Base-by-base conservation (phyloP, 2,888 invertebrate genomes). In the Clostera curtula region DNA sequence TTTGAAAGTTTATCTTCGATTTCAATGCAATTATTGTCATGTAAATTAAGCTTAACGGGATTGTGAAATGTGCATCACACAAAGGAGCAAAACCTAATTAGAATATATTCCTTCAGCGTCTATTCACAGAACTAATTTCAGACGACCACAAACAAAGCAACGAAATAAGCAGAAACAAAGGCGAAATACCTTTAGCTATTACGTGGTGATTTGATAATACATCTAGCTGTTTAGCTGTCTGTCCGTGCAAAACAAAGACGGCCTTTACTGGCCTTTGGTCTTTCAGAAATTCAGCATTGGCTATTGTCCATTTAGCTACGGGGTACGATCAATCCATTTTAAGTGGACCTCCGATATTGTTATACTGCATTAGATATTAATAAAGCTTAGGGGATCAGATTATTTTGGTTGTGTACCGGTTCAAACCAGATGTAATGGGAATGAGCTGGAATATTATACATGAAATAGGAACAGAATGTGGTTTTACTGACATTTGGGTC, bases 391-490 rank as follows among this genome's bases (percentile, higher is more conserved):
- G 29, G 29, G 59, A 24, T 50, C 72, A 53, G 25, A 38, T 38
- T 49, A 53, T 34, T 37, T 43, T 64, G 71, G 69, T 43, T 40
- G 29, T 30, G 25, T 36, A 47, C 56, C 48, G 40, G 58, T 50
- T 56, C 44, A 51, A 63, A 57, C 64, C 59, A 62, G 63, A 63
- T 69, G 61, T 65, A 66, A 70, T 54, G 62, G 64, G 65, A 68
- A 59, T 65, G 60, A 61, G 54, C 62, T 58, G 63, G 68, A 69
- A 68, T 70, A 71, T 69, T 59, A 69, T 68, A 59, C 52, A 43
- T 49, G 60, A 59, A 60, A 68, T 73, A 61, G 68, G 58, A 71
- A 59, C 64, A 65, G 71, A 69, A 70, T 75, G 75, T 37, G 77
- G 76, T 77, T 74, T 72, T 61, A 73, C 56, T 70, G 70, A 73